Evolutionary conservation across 2,797 vertebrate species (phyloP).

Genomic region (Sebastes dallii): DNA sequence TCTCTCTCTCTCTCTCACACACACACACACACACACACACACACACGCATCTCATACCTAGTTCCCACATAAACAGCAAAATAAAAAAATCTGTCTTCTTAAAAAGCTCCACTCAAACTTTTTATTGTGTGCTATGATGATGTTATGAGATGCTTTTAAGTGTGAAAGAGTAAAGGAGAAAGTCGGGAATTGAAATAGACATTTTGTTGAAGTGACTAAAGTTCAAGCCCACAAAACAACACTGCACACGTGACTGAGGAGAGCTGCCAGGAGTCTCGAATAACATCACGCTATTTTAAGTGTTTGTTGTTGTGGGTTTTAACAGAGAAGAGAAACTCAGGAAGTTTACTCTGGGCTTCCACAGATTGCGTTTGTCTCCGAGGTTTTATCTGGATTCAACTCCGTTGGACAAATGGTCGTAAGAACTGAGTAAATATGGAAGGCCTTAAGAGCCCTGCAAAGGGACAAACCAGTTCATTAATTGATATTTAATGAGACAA

Average conservation of each 20-base stretch:
- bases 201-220: background rate
- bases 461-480: background rate
- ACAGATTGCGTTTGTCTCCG: constrained; percentile 36
- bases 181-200: background rate
- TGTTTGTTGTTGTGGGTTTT: constrained; percentile 50
- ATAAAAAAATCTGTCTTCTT: background rate
- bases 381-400: constrained; percentile 8
- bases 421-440: background rate
- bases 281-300: constrained; percentile 48
- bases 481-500: background rate
- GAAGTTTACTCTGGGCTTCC: constrained; percentile 56
- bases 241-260: background rate
- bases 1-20: background rate
- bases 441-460: background rate
- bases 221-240: constrained; percentile 4
- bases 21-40: background rate
- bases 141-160: background rate
- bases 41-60: background rate
- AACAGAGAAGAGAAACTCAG: constrained; percentile 42
- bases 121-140: background rate
- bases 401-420: constrained; percentile 1
- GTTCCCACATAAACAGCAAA: background rate
- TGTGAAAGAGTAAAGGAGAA: background rate
- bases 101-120: background rate
- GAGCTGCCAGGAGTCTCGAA: constrained; percentile 4